Percentiles rank a stretch among this genome's conserved stretches.
Evolutionary conservation across 2,888 invertebrate genomes (phyloP).

Genomic region (Gryllus longicercus): DNA sequence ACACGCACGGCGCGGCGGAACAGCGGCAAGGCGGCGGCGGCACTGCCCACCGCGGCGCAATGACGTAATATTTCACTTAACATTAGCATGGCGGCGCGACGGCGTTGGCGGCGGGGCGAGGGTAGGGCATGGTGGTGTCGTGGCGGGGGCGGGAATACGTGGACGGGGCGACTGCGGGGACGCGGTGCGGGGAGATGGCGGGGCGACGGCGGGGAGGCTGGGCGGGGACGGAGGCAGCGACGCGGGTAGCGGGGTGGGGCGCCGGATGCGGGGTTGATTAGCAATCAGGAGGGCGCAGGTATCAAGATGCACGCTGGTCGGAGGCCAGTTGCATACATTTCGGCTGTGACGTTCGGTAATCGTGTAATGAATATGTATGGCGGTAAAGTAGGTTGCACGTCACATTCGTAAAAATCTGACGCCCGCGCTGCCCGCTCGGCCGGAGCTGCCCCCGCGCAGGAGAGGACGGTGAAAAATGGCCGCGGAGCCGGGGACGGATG

Average conservation of each 20-base stretch:
- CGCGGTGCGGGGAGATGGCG: too few relatives aligned
- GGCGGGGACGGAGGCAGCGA: not conserved
- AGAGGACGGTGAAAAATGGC: not conserved
- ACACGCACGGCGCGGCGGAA: not conserved
- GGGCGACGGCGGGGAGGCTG: not conserved
- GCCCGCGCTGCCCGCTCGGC: not conserved
- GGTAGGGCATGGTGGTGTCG: too few relatives aligned
- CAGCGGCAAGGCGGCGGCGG: not conserved
- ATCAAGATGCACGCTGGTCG: not conserved
- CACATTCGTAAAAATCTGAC: not conserved
- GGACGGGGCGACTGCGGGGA: not conserved
- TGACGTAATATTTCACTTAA: slow-evolving; percentile 5
- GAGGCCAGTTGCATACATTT: slow-evolving; percentile 17
- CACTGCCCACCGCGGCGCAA: not conserved
- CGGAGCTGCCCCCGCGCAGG: not conserved
- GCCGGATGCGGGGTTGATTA: not conserved
- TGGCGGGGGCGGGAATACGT: too few relatives aligned
- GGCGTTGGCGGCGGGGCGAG: too few relatives aligned
- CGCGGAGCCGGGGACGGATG: not conserved
- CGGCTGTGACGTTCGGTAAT: not conserved
- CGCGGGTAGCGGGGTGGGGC: not conserved
- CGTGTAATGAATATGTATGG: slow-evolving; percentile 17
- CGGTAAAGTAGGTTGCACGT: slow-evolving; percentile 17
- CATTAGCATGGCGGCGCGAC: not conserved
- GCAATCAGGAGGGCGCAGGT: slow-evolving; percentile 7